These are phyloP conservation scores for Aradus depressus DNA, from an alignment of 2,888 invertebrate genomes.

Conservation along the genomic window DNA sequence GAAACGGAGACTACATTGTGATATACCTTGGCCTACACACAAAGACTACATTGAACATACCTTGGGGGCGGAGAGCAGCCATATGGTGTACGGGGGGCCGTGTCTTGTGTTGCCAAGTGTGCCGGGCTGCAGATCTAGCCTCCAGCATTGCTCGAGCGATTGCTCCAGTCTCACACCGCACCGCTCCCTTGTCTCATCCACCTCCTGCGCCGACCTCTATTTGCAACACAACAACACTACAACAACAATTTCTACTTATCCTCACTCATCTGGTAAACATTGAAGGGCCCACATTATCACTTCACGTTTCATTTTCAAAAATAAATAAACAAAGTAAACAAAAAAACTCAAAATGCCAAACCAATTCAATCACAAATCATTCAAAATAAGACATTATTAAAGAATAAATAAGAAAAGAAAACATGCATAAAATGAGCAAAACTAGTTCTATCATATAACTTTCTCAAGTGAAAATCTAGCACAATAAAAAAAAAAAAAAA, in stretches of 20 bases:
- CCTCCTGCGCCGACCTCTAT: conserved; percentile 7
- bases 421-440: not conserved
- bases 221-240: conserved; percentile 18
- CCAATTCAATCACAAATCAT: not conserved
- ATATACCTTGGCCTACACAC: too few species aligned
- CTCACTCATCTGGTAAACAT: too few species aligned
- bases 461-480: not conserved
- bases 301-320: too few species aligned
- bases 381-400: not conserved
- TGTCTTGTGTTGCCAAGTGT: conserved; percentile 33
- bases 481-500: not conserved
- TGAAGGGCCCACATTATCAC: too few species aligned
- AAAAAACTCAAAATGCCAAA: not conserved
- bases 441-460: not conserved
- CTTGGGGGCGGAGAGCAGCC: conserved; percentile 42
- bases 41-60: too few species aligned
- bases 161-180: conserved; percentile 17
- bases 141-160: conserved; percentile 31
- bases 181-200: conserved; percentile 2
- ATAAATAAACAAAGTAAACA: not conserved
- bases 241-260: too few species aligned
- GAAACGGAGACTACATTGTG: too few species aligned
- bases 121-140: conserved; percentile 31
- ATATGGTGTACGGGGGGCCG: conserved; percentile 36
- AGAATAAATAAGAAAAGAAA: not conserved